Conservation (phyloP, 2,888 invertebrate species). For the Yponomeuta evonymella region DNA sequence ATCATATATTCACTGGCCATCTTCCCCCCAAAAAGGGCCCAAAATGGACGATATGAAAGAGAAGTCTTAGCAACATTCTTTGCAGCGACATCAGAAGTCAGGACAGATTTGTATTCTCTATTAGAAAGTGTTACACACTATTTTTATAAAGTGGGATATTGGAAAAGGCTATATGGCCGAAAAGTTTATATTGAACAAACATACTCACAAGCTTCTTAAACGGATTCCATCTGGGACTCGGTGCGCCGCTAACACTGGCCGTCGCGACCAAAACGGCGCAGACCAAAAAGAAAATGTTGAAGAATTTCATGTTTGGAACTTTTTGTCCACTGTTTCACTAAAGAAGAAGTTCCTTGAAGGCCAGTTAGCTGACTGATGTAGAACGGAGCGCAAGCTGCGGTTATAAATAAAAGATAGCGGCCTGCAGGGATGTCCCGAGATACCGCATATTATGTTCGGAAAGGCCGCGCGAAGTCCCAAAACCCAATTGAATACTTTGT, state of each 20-base stretch:
- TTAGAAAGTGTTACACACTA: too few species aligned
- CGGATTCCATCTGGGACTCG: conserved; percentile 20
- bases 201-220: conserved; percentile 17
- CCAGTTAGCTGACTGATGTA: conserved; percentile 3
- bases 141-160: too few species aligned
- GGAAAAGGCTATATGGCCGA: too few species aligned
- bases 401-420: background rate
- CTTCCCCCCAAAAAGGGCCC: too few species aligned
- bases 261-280: conserved; percentile 17
- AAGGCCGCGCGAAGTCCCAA: background rate
- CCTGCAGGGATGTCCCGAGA: background rate
- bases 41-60: too few species aligned
- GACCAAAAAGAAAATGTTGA: conserved; percentile 19
- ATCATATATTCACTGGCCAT: too few species aligned
- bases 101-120: too few species aligned
- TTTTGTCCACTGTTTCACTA: background rate
- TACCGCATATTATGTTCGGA: background rate
- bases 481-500: too few species aligned
- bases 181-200: too few species aligned
- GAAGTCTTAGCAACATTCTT: too few species aligned
- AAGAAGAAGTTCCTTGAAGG: background rate
- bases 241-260: conserved; percentile 11
- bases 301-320: conserved; percentile 21
- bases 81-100: too few species aligned
- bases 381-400: background rate